Evolutionary conservation across 1,140 invertebrate genomes (phyloP).

Genomic region (Aporrectodea caliginosa): DNA sequence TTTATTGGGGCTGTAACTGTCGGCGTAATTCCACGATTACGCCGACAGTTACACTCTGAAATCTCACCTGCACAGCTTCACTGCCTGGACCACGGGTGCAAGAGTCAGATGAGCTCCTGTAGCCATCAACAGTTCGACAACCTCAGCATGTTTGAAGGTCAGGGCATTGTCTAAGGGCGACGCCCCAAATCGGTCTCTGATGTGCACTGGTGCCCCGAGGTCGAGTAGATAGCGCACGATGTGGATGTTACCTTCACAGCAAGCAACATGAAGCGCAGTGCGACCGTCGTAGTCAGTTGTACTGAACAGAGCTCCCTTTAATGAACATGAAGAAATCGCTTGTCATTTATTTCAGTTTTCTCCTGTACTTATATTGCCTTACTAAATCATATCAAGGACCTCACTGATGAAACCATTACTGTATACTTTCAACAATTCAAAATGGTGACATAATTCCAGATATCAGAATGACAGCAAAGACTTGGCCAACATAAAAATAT

Average conservation of each 20-base stretch:
- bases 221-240: constrained; percentile 24
- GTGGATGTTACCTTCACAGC: constrained; percentile 44
- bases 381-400: no score
- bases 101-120: constrained; percentile 19
- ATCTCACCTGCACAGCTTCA: constrained; percentile 4
- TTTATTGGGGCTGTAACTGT: no score
- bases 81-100: constrained; percentile 5
- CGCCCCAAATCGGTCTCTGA: constrained; percentile 25
- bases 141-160: constrained; percentile 20
- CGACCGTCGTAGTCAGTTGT: constrained; percentile 58
- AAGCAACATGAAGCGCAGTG: constrained; percentile 50
- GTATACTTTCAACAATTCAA: no score
- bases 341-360: not conserved
- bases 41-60: no score
- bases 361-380: not conserved
- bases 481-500: no score
- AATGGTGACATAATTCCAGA: no score
- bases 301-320: constrained; percentile 3
- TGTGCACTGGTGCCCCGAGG: constrained; percentile 28
- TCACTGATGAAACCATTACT: no score
- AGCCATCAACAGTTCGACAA: constrained; percentile 22
- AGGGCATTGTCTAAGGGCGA: constrained; percentile 33
- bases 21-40: no score
- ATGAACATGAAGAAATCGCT: not conserved
- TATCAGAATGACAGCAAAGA: no score